Evolutionary conservation across 2,888 invertebrate species (phyloP), one percentile per base, ranked within the genome.

Genomic region (Scrobipalpa costella): DNA sequence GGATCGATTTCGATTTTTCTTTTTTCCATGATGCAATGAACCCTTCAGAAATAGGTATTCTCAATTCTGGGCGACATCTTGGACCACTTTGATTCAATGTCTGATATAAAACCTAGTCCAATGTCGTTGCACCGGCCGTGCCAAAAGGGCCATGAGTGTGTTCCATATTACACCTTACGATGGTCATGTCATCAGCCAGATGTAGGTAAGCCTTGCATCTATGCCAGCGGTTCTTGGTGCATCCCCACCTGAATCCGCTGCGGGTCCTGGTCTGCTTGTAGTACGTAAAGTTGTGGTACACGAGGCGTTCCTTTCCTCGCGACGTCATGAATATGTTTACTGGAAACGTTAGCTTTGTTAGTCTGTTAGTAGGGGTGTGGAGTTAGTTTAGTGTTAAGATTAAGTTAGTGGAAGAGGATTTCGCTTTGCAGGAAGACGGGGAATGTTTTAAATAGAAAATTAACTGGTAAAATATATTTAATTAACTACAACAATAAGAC

Each of bases 311-410:
- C 67, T 90, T 91, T 6, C 91, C 91, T 9, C 90, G 80, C 6
- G 85, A 63, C 63, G 90, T 91, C 90, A 90, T 90, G 75, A 91
- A 91, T 80, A 91, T 90, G 74, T 90, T 90, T 70, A 91, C 90
- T 91, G 90, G 79, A 90, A 90, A 61, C 64, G 55, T 55, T 27
- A 15, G 64, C 63, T 72, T 72, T 69, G 67, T 70, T 61, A 55
- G 21, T 57, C 36, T 34, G 13, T 21, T 50, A 47, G 27, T 34
- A 11, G 40, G 47, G 15, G 55, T 9, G 11, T 34, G 8, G 27
- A 5, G 15, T 21, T 36, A 21, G 21, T 40, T 61, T 13, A 17
- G 21, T 19, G n/a, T 38, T 50, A 50, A 17, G 50, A 6, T 52
- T 13, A 52, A 38, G 11, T 7, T 19, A 17, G 49, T 17, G 11